These are phyloP conservation scores for Zootoca vivipara DNA, from an alignment of 2,113 vertebrate genomes.

Conservation along the genomic window DNA sequence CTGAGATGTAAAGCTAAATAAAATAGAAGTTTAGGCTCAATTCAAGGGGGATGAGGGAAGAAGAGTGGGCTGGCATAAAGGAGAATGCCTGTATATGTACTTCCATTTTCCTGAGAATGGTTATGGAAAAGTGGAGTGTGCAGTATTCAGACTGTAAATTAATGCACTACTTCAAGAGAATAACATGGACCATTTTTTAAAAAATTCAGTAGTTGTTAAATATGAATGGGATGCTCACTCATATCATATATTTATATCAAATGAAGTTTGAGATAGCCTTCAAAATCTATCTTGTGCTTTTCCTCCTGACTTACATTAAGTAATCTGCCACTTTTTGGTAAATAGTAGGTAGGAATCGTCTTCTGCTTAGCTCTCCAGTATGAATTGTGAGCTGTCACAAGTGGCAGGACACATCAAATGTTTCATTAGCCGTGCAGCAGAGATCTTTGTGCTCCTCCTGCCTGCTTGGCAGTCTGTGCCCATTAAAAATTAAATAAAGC, in stretches of 20 bases:
- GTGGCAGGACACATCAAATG: neutral
- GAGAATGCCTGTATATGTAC: neutral
- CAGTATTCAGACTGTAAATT: neutral
- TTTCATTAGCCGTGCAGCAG: neutral
- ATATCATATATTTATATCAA: neutral
- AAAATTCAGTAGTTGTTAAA: neutral
- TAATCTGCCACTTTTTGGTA: neutral
- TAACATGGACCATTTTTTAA: neutral
- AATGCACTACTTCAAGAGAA: neutral
- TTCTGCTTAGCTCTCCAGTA: neutral
- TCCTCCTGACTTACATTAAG: neutral
- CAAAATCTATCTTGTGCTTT: neutral
- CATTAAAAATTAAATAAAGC: constrained; percentile 1
- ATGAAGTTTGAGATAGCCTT: neutral
- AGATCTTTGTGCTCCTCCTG: neutral
- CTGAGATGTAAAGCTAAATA: neutral
- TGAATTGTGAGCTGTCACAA: neutral
- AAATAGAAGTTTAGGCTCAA: neutral
- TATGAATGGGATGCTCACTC: neutral
- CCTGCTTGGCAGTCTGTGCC: neutral
- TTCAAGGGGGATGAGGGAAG: neutral
- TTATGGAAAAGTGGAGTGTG: fast-evolving
- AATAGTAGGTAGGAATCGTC: neutral
- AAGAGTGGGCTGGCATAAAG: neutral
- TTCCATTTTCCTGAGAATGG: neutral